phyloP scores from a whole-genome alignment of 2,888 invertebrate species.

The Xylocampa areola region DNA sequence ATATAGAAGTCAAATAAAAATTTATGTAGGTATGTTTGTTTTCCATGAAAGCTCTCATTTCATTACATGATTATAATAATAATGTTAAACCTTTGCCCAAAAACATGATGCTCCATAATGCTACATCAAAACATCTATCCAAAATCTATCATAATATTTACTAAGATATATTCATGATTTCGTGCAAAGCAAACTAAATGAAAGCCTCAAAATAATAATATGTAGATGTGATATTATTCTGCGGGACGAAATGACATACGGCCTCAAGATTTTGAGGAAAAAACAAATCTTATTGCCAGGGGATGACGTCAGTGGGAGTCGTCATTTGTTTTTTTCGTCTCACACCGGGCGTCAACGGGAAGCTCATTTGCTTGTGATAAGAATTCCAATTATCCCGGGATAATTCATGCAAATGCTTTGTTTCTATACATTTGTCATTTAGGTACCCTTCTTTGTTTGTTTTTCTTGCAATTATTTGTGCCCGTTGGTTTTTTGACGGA shows the following conservation, averaged over 20 bases:
- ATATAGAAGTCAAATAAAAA: too few relatives aligned
- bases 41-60: neutral
- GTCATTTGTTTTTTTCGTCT: constrained; percentile 72
- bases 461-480: too few relatives aligned
- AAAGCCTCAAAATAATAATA: constrained; percentile 61
- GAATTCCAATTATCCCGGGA: constrained; percentile 74
- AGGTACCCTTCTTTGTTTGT: constrained; percentile 20
- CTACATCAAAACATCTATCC: constrained; percentile 24
- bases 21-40: too few relatives aligned
- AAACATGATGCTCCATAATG: constrained; percentile 23
- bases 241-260: constrained; percentile 74
- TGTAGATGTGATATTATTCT: constrained; percentile 67
- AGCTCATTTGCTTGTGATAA: constrained; percentile 75
- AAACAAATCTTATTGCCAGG: constrained; percentile 82
- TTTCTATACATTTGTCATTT: constrained; percentile 56
- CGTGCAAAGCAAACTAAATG: constrained; percentile 26
- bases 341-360: constrained; percentile 69
- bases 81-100: constrained; percentile 3
- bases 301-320: constrained; percentile 68
- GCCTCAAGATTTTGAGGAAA: constrained; percentile 64
- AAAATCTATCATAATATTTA: constrained; percentile 28
- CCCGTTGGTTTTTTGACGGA: too few relatives aligned
- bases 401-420: constrained; percentile 65
- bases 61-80: constrained; percentile 23
- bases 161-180: constrained; percentile 45